phyloP scores from a whole-genome alignment of 2,888 invertebrate genomes.

The Nasonovia ribisnigri region DNA sequence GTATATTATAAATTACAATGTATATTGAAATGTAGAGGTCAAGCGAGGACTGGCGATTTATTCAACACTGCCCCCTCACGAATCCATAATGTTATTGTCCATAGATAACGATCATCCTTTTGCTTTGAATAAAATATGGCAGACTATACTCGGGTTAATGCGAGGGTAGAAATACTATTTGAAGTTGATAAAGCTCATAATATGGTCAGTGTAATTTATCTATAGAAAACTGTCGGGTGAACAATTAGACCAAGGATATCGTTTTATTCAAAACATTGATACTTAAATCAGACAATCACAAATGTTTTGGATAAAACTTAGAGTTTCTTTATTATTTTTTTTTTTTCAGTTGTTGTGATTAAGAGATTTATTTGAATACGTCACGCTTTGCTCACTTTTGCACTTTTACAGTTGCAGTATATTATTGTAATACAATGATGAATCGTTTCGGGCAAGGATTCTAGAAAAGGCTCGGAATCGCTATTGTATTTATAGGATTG shows the following conservation, averaged over 20 bases:
- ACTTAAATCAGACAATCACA: not conserved
- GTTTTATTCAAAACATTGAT: not conserved
- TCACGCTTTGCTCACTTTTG: not conserved
- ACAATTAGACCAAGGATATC: not conserved
- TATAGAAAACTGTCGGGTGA: not conserved
- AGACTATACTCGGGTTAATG: not conserved
- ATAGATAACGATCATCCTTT: slow-evolving; percentile 13
- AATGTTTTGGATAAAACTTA: not conserved
- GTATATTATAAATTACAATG: not conserved
- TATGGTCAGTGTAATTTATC: not conserved
- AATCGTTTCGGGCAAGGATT: too few species aligned
- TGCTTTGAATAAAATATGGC: slow-evolving; percentile 34
- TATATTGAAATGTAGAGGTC: not conserved
- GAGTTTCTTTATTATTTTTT: not conserved
- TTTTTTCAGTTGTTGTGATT: not conserved
- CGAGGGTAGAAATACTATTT: not conserved
- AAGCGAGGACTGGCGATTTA: not conserved
- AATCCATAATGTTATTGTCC: slow-evolving; percentile 19
- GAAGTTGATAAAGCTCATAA: not conserved
- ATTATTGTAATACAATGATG: too few species aligned
- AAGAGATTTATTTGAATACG: not conserved
- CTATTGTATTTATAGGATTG: too few species aligned
- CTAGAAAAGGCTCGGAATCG: too few species aligned
- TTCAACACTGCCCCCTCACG: not conserved
- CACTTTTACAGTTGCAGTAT: too few species aligned